Base-by-base conservation (phyloP, 2,797 vertebrate genomes). In the Chelidonichthys spinosus region DNA sequence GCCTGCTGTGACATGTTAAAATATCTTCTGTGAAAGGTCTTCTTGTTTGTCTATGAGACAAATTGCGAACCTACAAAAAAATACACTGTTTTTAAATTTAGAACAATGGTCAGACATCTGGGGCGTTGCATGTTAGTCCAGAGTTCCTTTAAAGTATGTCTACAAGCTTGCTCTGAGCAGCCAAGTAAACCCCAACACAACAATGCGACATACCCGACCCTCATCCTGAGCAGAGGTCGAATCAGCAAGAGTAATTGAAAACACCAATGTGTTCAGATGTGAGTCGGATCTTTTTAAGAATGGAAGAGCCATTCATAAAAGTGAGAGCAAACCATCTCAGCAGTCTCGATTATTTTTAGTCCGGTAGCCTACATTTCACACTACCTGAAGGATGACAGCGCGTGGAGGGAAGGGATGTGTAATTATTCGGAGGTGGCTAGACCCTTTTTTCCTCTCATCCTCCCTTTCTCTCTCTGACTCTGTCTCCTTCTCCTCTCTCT, bases 401-500 rank as follows among this genome's bases (percentile, higher is more conserved):
- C 74, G 75, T n/a, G 68, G 76, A 76, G 83, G 72, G 76, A 66
- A 66, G 76, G 74, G 81, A 84, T 64, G 52, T 83, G 83, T 90
- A 89, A 91, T 91, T 89, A 92, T 87, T 86, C 71, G 47, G 82
- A 89, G 79, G 79, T 83, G 79, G 71, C 67, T 66, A 72, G 85
- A 89, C 84, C 78, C 69, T 82, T 50, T 59, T 32, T 61, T 86
- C 59, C 79, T 72, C 66, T 69, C 79, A 53, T 65, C 46, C 56
- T 42, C 63, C 60, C 71, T 52, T 35, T 75, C 60, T 80, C 72
- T 77, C n/a, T 58, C 59, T 64, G 14, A 74, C 64, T 75, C 75
- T 52, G 18, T 74, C 56, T 74, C 69, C 62, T 55, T 46, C 63
- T 71, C 66, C 18, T 18, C 72, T 60, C 14, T 72, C 69, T 76